Conservation (phyloP, 2,888 invertebrate species). For the Agrotis segetum region DNA sequence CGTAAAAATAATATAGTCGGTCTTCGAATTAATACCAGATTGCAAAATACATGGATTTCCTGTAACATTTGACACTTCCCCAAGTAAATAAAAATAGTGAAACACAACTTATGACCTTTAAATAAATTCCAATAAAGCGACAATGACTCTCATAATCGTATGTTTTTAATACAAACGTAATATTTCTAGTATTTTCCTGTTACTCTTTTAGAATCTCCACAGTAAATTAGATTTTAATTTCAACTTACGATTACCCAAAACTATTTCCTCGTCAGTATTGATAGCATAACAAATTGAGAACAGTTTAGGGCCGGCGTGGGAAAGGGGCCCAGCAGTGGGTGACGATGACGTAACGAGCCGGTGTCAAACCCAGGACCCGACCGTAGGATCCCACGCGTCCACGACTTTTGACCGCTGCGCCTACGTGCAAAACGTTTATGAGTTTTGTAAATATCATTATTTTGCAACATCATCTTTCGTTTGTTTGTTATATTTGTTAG, state of each 20-base stretch:
- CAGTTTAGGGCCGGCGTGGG: slow-evolving; percentile 60
- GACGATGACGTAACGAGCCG: slow-evolving; percentile 55
- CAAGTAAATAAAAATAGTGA: background rate
- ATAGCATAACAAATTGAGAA: slow-evolving; percentile 43
- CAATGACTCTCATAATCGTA: background rate
- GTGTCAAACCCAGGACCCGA: slow-evolving; percentile 59
- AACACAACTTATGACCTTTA: background rate
- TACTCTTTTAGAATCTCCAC: background rate
- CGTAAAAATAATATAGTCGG: background rate
- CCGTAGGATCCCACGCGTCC: slow-evolving; percentile 62
- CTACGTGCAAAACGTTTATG: slow-evolving; percentile 65
- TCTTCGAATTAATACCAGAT: background rate
- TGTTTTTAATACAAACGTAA: background rate
- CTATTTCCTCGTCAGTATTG: slow-evolving; percentile 14
- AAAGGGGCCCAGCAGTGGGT: slow-evolving; percentile 61
- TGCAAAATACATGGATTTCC: background rate
- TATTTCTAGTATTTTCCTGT: background rate
- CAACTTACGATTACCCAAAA: slow-evolving; percentile 7
- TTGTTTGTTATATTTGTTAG: slow-evolving; percentile 5
- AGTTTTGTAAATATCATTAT: slow-evolving; percentile 47
- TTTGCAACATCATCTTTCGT: slow-evolving; percentile 18
- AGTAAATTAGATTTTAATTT: background rate
- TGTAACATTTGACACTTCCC: background rate
- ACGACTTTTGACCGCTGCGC: slow-evolving; percentile 69
- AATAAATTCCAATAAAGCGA: background rate